Percentiles rank a stretch among this genome's conserved stretches.
Evolutionary conservation across 2,113 vertebrate genomes (phyloP).

Genomic region (Rhea americana): DNA sequence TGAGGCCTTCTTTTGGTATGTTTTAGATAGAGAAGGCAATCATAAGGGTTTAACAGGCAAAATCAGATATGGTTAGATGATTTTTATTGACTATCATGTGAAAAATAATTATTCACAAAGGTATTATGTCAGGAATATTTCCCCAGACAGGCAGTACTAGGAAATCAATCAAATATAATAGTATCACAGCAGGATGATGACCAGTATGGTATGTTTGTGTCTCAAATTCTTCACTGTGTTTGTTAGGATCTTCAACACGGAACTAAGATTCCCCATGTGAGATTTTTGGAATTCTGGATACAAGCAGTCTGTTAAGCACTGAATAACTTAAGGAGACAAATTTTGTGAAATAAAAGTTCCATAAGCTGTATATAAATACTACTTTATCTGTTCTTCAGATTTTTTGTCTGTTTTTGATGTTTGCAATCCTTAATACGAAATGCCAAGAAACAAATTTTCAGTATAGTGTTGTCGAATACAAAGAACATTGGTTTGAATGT

Average conservation of each 20-base stretch:
- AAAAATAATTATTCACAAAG: neutral
- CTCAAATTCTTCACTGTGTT: neutral
- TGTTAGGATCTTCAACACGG: neutral
- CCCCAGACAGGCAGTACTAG: neutral
- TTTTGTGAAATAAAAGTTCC: neutral
- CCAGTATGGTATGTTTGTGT: neutral
- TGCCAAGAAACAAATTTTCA: neutral
- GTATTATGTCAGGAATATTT: neutral
- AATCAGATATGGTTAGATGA: neutral
- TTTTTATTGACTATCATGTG: neutral
- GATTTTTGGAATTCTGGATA: neutral
- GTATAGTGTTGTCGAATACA: neutral
- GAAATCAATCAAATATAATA: neutral
- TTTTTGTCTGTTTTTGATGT: neutral
- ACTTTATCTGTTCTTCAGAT: neutral
- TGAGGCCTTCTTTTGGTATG: neutral
- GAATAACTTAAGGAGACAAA: neutral
- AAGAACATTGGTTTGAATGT: conserved; percentile 11
- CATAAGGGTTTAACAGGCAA: neutral
- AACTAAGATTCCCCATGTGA: neutral
- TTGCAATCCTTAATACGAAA: neutral
- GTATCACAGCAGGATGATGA: neutral
- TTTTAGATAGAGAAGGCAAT: neutral
- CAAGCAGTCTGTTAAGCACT: neutral
- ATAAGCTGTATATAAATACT: neutral